A percentile compares a stretch with the other conserved stretches of the same genome.
phyloP scores from a whole-genome alignment of 2,113 vertebrate species.

The Chionodraco myersi region DNA sequence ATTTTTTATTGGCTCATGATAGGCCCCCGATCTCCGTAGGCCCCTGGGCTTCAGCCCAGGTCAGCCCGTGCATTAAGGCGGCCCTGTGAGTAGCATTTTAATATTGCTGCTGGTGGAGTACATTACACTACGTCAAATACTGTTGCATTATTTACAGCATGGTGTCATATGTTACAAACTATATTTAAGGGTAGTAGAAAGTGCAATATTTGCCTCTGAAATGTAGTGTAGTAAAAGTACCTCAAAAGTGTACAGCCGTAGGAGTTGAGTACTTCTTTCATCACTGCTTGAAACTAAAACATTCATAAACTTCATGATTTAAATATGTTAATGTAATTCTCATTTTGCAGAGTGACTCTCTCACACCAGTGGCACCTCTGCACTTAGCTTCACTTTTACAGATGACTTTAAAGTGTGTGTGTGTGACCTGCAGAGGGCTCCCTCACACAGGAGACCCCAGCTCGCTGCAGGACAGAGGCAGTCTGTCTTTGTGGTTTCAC shows the following conservation, averaged over 20 bases:
- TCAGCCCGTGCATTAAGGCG: too few species aligned
- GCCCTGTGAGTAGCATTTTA: not conserved
- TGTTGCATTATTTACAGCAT: not conserved
- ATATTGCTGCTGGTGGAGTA: not conserved
- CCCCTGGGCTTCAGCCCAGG: too few species aligned
- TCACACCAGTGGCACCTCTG: not conserved
- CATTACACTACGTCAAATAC: too few species aligned
- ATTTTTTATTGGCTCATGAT: too few species aligned
- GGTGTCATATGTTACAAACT: not conserved
- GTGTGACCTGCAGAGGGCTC: slow-evolving; percentile 42
- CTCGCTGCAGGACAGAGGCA: not conserved
- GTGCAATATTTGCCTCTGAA: too few species aligned
- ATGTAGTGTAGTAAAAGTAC: too few species aligned
- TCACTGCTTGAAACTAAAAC: not conserved
- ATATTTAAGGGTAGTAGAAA: too few species aligned
- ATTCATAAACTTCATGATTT: not conserved
- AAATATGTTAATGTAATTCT: not conserved
- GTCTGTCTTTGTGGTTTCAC: not conserved
- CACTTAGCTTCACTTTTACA: not conserved
- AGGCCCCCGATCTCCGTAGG: too few species aligned
- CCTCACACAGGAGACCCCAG: not conserved
- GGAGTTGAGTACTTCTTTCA: too few species aligned
- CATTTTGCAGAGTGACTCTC: not conserved
- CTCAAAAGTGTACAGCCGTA: too few species aligned
- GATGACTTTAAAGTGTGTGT: not conserved